A percentile compares a stretch with the other conserved stretches of the same genome.
phyloP scores from a whole-genome alignment of 2,888 invertebrate species.

The Hirtodrosophila histrioides region DNA sequence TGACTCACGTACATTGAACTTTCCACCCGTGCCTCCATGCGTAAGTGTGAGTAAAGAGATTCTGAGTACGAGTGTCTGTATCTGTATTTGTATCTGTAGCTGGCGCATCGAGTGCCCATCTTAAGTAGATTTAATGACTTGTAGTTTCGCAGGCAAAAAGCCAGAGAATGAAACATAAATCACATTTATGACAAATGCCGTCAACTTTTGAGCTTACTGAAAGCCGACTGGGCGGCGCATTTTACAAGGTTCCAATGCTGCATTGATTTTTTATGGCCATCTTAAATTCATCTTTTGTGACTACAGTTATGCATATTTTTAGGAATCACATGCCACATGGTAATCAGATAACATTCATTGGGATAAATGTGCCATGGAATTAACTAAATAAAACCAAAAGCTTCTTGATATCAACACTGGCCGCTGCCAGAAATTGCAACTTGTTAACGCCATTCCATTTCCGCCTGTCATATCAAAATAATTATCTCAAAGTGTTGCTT shows the following conservation, averaged over 20 bases:
- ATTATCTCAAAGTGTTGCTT: conserved; percentile 75
- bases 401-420: conserved; percentile 33
- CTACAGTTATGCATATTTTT: not conserved
- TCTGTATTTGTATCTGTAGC: conserved; percentile 30
- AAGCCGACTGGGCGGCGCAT: conserved; percentile 10
- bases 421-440: conserved; percentile 57
- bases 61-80: conserved; percentile 8
- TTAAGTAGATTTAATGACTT: conserved; percentile 79
- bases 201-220: conserved; percentile 37
- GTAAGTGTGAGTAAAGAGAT: not conserved
- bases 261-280: conserved; percentile 39
- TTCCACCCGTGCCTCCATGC: conserved; percentile 55
- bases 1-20: conserved; percentile 74
- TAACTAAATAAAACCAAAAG: conserved; percentile 31
- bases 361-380: conserved; percentile 45
- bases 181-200: conserved; percentile 69
- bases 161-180: conserved; percentile 58
- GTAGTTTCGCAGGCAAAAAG: conserved; percentile 40
- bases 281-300: conserved; percentile 25
- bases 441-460: conserved; percentile 80
- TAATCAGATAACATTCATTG: conserved; percentile 64
- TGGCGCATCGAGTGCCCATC: conserved; percentile 50
- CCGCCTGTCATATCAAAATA: conserved; percentile 82
- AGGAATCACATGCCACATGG: conserved; percentile 60
- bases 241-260: conserved; percentile 6